Evolutionary conservation across 92 coral and sea anemone genomes (phyloP), one percentile per base, ranked within the genome.

Genomic region (Heliopora coerulea): DNA sequence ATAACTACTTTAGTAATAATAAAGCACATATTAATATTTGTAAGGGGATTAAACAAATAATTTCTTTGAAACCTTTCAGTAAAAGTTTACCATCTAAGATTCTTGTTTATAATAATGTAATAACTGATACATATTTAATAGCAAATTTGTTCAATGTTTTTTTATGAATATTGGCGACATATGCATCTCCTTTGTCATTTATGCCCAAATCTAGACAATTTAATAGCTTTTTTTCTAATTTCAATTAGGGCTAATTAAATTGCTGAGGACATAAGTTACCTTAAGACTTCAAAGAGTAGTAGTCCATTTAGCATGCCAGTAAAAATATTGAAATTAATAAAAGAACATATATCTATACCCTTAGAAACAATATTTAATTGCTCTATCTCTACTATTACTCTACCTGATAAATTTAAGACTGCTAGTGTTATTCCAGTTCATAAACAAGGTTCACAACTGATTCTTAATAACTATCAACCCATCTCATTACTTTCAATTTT

Each of bases 341-440:
- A 78, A 34, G 27, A 12, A 17, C 50, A 46, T 37, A 28, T 65
- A 0, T 23, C 78, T 20, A 12, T 44, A 64, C 65, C 83, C 33
- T 33, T 65, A 24, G 83, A 65, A 49, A 37, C 49, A 41, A 30
- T 79, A 19, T 79, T 21, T 33, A 66, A 67, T 79, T 58, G 77
- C 49, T 79, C 83, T 32, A 32, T 79, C 23, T 68, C 77, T n/a
- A n/a, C n/a, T n/a, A n/a, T n/a, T n/a, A n/a, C n/a, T n/a, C n/a
- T 21, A 26, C 82, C 82, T 29, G 82, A 78, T 54, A 52, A 56
- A 54, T 59, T 73, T 15, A 73, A 73, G 32, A 25, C 33, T 25
- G 79, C 79, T 49, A 25, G 15, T 6, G 78, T 78, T 10, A 67
- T 66, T 58, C 82, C 82, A 65, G 58, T 78, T 23, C 83, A 79